These are phyloP conservation scores for Heliocidaris tuberculata DNA, from an alignment of 35 echinoderm and acorn worm species.

Conservation along the genomic window DNA sequence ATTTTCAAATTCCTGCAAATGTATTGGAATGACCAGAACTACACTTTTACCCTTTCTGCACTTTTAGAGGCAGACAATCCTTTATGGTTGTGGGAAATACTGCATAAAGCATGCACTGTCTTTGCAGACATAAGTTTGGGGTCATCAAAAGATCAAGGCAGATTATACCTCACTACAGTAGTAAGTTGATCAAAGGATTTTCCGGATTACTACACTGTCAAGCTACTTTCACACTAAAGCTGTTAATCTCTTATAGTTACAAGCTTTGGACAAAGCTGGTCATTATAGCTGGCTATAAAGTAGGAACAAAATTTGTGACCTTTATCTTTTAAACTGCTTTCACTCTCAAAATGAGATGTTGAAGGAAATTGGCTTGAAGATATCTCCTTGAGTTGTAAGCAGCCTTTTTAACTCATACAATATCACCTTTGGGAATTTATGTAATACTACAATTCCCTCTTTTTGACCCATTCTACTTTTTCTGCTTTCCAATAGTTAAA, in stretches of 20 bases:
- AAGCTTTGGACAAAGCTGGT: background rate
- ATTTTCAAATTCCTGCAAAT: background rate
- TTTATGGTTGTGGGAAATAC: no score
- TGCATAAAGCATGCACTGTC: background rate
- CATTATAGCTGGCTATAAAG: background rate
- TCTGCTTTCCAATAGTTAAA: background rate
- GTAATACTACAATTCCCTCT: background rate
- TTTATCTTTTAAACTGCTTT: background rate
- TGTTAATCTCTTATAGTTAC: background rate
- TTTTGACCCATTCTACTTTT: background rate
- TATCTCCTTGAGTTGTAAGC: background rate
- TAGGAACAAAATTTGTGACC: background rate
- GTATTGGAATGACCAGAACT: background rate
- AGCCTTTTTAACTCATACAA: background rate
- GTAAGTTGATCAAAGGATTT: background rate
- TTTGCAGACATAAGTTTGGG: background rate
- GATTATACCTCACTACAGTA: background rate
- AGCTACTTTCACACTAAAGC: background rate
- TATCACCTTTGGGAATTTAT: constrained; percentile 10
- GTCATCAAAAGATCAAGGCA: background rate
- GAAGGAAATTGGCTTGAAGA: background rate
- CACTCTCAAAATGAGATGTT: background rate
- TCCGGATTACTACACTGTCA: background rate
- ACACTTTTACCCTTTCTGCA: background rate
- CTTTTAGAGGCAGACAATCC: background rate